A percentile compares a stretch with the other conserved stretches of the same genome.
These are phyloP conservation scores for Operophtera brumata DNA, from an alignment of 2,888 invertebrate species.

Conservation along the genomic window DNA sequence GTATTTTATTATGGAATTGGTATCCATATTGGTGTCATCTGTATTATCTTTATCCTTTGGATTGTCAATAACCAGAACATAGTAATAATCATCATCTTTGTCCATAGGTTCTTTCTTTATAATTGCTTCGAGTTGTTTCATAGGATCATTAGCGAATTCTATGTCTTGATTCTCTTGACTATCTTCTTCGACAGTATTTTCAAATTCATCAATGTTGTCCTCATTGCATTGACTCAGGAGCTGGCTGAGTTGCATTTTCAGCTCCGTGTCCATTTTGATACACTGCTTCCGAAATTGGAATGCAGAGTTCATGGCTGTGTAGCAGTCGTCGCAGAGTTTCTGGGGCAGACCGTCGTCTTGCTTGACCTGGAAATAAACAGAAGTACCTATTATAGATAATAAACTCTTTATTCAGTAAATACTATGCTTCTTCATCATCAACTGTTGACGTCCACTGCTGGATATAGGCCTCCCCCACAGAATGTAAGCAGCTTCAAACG, in stretches of 20 bases:
- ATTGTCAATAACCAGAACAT: conserved; percentile 73
- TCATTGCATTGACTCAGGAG: conserved; percentile 46
- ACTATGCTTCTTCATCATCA: too few relatives aligned
- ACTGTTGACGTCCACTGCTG: too few relatives aligned
- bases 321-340: conserved; percentile 67
- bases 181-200: conserved; percentile 29
- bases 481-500: too few relatives aligned
- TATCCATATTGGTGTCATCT: not conserved
- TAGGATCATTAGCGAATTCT: conserved; percentile 58
- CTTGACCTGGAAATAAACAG: conserved; percentile 57
- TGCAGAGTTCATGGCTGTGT: conserved; percentile 58
- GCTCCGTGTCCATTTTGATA: conserved; percentile 69
- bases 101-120: conserved; percentile 69
- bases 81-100: conserved; percentile 73
- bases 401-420: too few relatives aligned
- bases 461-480: too few relatives aligned
- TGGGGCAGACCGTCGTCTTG: conserved; percentile 69
- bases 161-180: conserved; percentile 34
- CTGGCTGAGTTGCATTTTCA: conserved; percentile 59
- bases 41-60: conserved; percentile 35
- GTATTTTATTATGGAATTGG: not conserved
- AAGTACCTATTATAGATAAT: not conserved
- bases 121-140: conserved; percentile 65
- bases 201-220: conserved; percentile 31
- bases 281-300: conserved; percentile 71